A percentile compares a stretch with the other conserved stretches of the same genome.
Conservation (phyloP, 1,140 invertebrate genomes). For the Hyles euphorbiae region DNA sequence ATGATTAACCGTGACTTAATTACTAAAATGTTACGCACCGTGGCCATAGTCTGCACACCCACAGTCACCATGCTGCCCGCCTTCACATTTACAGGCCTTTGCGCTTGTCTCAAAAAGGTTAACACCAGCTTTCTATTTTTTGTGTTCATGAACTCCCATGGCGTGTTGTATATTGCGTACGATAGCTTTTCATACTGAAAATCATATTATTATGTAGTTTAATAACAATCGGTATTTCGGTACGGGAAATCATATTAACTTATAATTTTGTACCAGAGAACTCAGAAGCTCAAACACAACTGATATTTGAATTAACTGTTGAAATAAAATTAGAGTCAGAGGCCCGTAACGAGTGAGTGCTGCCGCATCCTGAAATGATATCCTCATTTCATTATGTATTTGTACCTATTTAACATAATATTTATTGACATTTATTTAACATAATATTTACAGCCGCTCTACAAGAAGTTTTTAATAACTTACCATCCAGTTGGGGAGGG, state of each 20-base stretch:
- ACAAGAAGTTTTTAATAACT: too few species aligned
- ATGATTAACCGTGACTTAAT: too few species aligned
- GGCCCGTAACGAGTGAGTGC: constrained; percentile 10
- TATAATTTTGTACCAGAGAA: background rate
- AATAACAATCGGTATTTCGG: too few species aligned
- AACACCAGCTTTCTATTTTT: constrained; percentile 17
- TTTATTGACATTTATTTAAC: too few species aligned
- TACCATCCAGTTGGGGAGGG: too few species aligned
- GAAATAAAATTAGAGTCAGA: constrained; percentile 9
- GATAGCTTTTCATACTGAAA: constrained; percentile 20
- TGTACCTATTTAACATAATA: background rate
- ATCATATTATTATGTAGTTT: background rate
- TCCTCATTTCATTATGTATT: background rate
- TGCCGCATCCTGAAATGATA: constrained; percentile 5
- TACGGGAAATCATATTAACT: too few species aligned
- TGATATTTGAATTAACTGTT: constrained; percentile 14
- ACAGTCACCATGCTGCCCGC: constrained; percentile 25
- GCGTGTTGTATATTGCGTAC: constrained; percentile 21
- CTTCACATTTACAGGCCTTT: constrained; percentile 21
- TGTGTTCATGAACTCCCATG: constrained; percentile 32
- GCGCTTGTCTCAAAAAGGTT: constrained; percentile 17
- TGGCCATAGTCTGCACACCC: constrained; percentile 30
- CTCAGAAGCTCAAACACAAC: constrained; percentile 14
- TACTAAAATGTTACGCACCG: constrained; percentile 12
- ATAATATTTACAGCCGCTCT: too few species aligned